These are phyloP conservation scores for Etheostoma perlongum DNA, from an alignment of 2,797 vertebrate species.

Conservation along the genomic window DNA sequence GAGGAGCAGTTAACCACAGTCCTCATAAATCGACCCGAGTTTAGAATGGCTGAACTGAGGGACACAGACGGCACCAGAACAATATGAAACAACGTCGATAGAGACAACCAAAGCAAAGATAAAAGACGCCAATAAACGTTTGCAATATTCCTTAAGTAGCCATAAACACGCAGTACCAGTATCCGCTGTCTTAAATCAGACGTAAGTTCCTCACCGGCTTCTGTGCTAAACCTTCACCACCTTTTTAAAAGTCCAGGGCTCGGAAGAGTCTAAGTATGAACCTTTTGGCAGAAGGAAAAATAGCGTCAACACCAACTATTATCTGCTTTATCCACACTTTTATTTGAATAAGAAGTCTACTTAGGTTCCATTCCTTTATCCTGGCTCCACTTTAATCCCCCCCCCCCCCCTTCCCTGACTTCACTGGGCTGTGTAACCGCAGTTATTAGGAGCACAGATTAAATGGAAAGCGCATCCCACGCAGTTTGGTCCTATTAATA, in stretches of 20 bases:
- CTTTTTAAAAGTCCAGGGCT: background rate
- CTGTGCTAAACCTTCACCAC: background rate
- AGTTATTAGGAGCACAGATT: conserved; percentile 71
- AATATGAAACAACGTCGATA: too few species aligned
- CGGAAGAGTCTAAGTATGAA: background rate
- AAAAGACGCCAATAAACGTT: background rate
- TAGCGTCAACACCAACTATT: background rate
- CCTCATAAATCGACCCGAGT: too few species aligned
- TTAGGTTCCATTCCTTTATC: conserved; percentile 9
- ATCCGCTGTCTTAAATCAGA: background rate
- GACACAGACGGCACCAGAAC: too few species aligned
- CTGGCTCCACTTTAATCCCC: conserved; percentile 14
- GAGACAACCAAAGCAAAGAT: background rate
- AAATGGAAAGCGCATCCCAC: conserved; percentile 75
- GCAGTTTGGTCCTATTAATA: conserved; percentile 89
- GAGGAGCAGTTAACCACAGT: too few species aligned
- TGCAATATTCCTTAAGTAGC: background rate
- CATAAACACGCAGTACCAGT: background rate
- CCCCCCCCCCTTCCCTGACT: background rate
- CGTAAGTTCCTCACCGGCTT: background rate
- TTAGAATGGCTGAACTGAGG: too few species aligned
- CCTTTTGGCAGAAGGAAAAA: conserved; percentile 1
- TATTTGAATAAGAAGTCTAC: background rate
- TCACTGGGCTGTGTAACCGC: conserved; percentile 33
- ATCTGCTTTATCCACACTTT: conserved; percentile 10